Conservation (phyloP, 2,113 vertebrate genomes). For the Phylloscopus whistleri region DNA sequence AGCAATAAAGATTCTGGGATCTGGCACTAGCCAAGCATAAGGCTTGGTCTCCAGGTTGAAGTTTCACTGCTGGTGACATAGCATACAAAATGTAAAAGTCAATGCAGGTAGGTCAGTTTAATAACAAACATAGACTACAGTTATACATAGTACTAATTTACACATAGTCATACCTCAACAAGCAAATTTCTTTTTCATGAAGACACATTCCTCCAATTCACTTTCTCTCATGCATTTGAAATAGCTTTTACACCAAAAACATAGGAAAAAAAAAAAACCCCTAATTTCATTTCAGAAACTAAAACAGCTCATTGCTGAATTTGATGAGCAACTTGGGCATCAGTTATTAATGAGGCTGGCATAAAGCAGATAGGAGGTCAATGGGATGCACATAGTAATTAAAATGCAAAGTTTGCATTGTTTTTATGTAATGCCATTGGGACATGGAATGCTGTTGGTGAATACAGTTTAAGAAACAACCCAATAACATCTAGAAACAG, state of each 20-base stretch:
- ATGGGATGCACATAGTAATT: constrained; percentile 16
- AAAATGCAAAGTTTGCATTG: constrained; percentile 53
- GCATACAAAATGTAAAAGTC: not conserved
- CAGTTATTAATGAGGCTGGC: constrained; percentile 39
- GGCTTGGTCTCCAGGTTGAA: not conserved
- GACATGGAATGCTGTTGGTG: not conserved
- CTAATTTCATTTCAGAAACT: not conserved
- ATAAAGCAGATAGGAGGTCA: constrained; percentile 36
- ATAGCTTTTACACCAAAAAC: not conserved
- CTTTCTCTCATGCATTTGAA: not conserved
- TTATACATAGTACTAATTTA: not conserved
- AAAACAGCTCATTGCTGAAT: not conserved
- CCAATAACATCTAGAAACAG: constrained; percentile 20
- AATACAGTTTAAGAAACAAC: not conserved
- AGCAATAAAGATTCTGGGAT: not conserved
- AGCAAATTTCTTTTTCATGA: not conserved
- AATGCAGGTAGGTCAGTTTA: not conserved
- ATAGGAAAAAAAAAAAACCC: rapidly evolving
- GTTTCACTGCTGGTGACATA: not conserved
- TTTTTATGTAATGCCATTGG: constrained; percentile 44
- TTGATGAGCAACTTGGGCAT: constrained; percentile 12
- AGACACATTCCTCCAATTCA: not conserved
- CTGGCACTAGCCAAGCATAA: not conserved
- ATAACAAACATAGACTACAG: not conserved
- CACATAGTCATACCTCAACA: not conserved